A percentile compares a stretch with the other conserved stretches of the same genome.
Conservation (phyloP, 37 sponge, comb jelly and placozoan genomes). For the Crambe crambe region DNA sequence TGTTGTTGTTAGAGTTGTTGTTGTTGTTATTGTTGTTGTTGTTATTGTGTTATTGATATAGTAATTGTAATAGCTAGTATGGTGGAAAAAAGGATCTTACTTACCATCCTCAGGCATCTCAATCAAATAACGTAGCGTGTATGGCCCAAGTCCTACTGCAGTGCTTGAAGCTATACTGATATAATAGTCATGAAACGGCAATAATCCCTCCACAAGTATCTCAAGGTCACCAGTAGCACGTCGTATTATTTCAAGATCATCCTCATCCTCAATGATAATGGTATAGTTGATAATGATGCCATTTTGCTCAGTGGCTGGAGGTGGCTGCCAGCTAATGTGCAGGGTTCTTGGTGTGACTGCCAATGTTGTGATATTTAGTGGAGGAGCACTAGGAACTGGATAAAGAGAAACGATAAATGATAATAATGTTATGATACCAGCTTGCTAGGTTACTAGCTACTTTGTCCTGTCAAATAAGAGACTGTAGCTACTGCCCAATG, state of each 20-base stretch:
- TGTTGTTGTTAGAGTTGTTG: neutral
- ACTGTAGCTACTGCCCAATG: too few relatives aligned
- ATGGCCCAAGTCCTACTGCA: conserved; percentile 19
- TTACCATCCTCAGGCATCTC: neutral
- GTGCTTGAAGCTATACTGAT: conserved; percentile 13
- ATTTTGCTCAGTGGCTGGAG: conserved; percentile 7
- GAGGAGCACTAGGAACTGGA: conserved; percentile 16
- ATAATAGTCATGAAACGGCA: neutral
- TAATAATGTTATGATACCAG: too few relatives aligned
- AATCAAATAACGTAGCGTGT: neutral
- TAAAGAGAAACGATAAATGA: too few relatives aligned
- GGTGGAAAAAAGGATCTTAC: neutral
- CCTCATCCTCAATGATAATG: neutral
- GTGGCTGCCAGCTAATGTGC: conserved; percentile 20
- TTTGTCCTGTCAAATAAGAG: too few relatives aligned
- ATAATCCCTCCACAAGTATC: neutral
- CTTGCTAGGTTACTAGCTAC: too few relatives aligned
- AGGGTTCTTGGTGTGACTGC: neutral
- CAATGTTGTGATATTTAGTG: neutral
- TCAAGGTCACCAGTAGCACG: too few relatives aligned
- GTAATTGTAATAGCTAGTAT: too few relatives aligned
- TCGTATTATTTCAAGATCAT: neutral
- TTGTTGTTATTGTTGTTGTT: too few relatives aligned
- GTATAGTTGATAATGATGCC: conserved; percentile 26
- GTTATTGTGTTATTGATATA: too few relatives aligned